These are phyloP conservation scores for Stenolophus ochropezus DNA, from an alignment of 2,888 invertebrate genomes.

Conservation along the genomic window DNA sequence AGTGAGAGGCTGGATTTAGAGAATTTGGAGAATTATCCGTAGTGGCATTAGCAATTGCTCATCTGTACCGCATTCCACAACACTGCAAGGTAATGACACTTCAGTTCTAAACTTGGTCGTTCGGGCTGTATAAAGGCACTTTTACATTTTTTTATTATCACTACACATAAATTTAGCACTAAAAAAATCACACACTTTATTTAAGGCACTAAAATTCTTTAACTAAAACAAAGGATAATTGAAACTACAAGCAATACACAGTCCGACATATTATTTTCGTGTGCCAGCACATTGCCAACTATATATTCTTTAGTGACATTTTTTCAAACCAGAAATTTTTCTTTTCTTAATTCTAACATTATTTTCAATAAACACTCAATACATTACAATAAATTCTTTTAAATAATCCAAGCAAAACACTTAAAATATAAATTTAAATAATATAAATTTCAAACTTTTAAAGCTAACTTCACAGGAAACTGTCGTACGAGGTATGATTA, in stretches of 20 bases:
- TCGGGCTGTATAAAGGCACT: slow-evolving; percentile 34
- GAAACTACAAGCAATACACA: slow-evolving; percentile 60
- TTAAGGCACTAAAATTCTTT: slow-evolving; percentile 70
- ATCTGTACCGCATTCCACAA: slow-evolving; percentile 61
- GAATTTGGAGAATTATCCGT: slow-evolving; percentile 54
- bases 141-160: slow-evolving; percentile 48
- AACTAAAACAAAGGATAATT: slow-evolving; percentile 73
- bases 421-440: neutral
- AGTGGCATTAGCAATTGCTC: slow-evolving; percentile 57
- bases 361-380: neutral
- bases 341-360: neutral
- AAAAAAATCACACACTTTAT: slow-evolving; percentile 63
- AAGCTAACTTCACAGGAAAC: neutral
- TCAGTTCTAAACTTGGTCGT: slow-evolving; percentile 53
- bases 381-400: neutral
- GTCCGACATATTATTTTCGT: slow-evolving; percentile 59
- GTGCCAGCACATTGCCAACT: slow-evolving; percentile 59
- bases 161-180: slow-evolving; percentile 56
- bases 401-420: neutral
- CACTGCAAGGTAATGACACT: slow-evolving; percentile 60
- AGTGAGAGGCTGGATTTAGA: slow-evolving; percentile 41
- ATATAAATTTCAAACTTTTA: slow-evolving; percentile 2
- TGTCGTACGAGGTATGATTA: neutral
- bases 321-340: slow-evolving; percentile 24
- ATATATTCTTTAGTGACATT: slow-evolving; percentile 43